phyloP scores from a whole-genome alignment of 2,888 invertebrate genomes.

The Drosophila helvetica region DNA sequence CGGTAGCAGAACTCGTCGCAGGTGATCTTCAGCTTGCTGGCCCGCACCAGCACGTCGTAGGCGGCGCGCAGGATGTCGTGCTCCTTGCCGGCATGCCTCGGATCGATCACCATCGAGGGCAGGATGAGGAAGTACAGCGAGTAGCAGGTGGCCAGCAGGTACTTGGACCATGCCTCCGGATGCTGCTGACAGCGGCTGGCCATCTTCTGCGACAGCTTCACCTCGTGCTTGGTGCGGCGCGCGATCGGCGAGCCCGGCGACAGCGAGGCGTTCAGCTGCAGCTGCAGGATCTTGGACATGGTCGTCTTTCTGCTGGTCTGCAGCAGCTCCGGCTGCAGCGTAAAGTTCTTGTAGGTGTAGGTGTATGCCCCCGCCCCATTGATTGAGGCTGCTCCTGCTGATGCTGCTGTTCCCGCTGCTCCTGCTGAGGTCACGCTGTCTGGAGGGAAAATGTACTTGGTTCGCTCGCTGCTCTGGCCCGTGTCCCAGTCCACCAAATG shows the following conservation, averaged over 20 bases:
- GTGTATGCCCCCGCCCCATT: neutral
- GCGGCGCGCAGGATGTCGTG: constrained; percentile 91
- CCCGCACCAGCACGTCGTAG: constrained; percentile 93
- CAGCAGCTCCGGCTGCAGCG: constrained; percentile 87
- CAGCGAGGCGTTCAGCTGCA: constrained; percentile 83
- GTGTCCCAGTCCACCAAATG: constrained; percentile 92
- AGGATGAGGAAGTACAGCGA: constrained; percentile 98
- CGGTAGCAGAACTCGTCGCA: constrained; percentile 99
- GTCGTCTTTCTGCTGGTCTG: constrained; percentile 78
- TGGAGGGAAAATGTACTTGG: constrained; percentile 97
- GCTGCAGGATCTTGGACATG: constrained; percentile 78
- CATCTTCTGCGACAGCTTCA: constrained; percentile 92
- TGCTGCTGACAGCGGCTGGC: constrained; percentile 86
- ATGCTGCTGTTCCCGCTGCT: constrained; percentile 28
- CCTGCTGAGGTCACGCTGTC: constrained; percentile 85
- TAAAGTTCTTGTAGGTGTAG: constrained; percentile 87
- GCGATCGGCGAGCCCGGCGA: constrained; percentile 95
- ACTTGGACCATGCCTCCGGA: constrained; percentile 97
- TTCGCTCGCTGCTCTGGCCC: constrained; percentile 92
- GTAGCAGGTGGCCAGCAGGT: constrained; percentile 93
- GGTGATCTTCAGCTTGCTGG: constrained; percentile 92
- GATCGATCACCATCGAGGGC: constrained; percentile 91
- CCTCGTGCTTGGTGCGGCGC: constrained; percentile 96
- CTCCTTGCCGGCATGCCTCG: constrained; percentile 89
- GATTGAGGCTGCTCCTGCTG: constrained; percentile 62